phyloP scores from a whole-genome alignment of 2,888 invertebrate genomes.

The Drosophila gaucha region DNA sequence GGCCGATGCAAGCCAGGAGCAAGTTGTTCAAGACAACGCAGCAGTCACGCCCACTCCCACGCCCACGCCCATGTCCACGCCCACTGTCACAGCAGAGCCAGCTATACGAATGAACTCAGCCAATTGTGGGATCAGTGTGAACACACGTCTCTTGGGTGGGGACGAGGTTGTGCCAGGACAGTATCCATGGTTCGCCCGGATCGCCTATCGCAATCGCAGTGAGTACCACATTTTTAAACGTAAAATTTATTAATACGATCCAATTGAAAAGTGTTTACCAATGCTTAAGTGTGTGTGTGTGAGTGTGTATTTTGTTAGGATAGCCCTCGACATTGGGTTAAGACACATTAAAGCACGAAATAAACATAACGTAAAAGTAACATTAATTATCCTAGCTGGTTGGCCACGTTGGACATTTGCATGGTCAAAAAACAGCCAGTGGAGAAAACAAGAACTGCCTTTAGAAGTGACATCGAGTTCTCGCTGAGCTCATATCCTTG shows the following conservation, averaged over 20 bases:
- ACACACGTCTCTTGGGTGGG: constrained; percentile 85
- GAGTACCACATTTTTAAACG: constrained; percentile 54
- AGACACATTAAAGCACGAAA: constrained; percentile 1
- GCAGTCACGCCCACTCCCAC: background rate
- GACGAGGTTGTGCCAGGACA: constrained; percentile 85
- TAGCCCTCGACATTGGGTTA: background rate
- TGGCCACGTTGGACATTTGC: constrained; percentile 67
- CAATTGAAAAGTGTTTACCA: constrained; percentile 3
- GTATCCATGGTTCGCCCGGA: constrained; percentile 87
- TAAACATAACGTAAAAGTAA: constrained; percentile 1
- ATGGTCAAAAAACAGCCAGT: constrained; percentile 70
- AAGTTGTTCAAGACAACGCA: background rate
- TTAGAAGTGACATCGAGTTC: constrained; percentile 57
- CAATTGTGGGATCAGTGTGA: constrained; percentile 81
- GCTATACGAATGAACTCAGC: constrained; percentile 48
- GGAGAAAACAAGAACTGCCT: constrained; percentile 67
- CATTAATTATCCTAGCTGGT: constrained; percentile 54
- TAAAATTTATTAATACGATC: constrained; percentile 36
- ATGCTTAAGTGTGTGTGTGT: background rate
- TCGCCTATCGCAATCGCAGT: constrained; percentile 84
- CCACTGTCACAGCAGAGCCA: background rate
- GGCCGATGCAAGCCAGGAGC: constrained; percentile 13
- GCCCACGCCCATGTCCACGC: constrained; percentile 9
- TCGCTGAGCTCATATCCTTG: constrained; percentile 33
- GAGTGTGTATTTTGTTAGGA: background rate